Evolutionary conservation across 1,140 invertebrate species (phyloP), one percentile per base, ranked within the genome.

Genomic region (Drosophila subobscura): DNA sequence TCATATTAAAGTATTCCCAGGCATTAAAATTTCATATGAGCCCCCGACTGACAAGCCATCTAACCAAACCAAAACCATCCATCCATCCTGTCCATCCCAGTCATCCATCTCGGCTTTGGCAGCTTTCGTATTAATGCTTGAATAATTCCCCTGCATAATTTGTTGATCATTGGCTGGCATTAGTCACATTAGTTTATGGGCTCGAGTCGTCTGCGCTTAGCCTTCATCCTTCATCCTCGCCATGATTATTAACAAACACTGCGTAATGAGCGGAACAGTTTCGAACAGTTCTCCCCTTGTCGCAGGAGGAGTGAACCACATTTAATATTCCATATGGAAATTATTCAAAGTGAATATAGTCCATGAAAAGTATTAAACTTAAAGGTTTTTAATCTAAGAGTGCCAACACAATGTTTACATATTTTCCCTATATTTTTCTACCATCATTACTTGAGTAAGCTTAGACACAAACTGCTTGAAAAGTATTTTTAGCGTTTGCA

Each of bases 1-100:
- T 72, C 83, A 88, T 83, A 88, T 88, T 88, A 88, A 88, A 88
- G 72, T 74, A 70, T 88, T 88, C 75, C 78, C 83, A 88, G 78
- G 83, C 79, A 88, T 88, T 83, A 88, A 79, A 88, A 88, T 88
- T 78, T 79, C 75, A 88, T 77, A 88, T 89, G 70, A 71, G 63
- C 63, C 59, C 64, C 57, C 61, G 23, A 41, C 65, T 67, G 71
- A 63, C 79, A 81, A 50, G 46, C 61, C 63, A 68, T 47, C 67
- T 67, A 63, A 29, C 61, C 63, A 52, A 55, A 42, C 55, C 58
- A 44, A 46, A 67, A 57, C 77, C 64, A 72, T 42, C 53, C 66
- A 71, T 55, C 23, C 42, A 53, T 49, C 47, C 51, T 33, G 66
- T 44, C 59, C 71, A 57, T 72, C 63, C 60, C 67, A 55, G 68